These are phyloP conservation scores for Pseudonaja textilis DNA, from an alignment of 2,113 vertebrate species.

Conservation along the genomic window DNA sequence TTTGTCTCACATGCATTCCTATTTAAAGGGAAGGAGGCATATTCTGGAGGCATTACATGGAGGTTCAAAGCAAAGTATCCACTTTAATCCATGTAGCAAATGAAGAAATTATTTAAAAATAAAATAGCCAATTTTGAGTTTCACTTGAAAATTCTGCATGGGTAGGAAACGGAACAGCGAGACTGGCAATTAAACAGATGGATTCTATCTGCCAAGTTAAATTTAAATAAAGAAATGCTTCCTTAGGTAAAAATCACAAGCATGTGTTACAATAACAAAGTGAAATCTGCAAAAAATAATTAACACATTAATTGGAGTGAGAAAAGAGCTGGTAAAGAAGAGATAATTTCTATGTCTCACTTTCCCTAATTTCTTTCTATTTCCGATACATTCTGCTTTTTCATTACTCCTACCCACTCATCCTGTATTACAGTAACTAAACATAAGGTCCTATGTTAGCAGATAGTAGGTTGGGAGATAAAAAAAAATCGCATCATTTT, in stretches of 20 bases:
- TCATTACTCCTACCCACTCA: not conserved
- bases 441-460: not conserved
- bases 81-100: not conserved
- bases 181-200: not conserved
- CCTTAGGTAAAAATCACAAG: not conserved
- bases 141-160: not conserved
- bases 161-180: not conserved
- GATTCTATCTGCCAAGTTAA: not conserved
- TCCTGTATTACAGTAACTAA: not conserved
- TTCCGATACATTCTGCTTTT: not conserved
- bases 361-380: not conserved
- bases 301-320: not conserved
- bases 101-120: not conserved
- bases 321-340: not conserved
- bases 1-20: not conserved
- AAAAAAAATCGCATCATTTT: not conserved
- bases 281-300: not conserved
- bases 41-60: not conserved
- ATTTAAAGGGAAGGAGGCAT: not conserved
- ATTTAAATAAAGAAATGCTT: not conserved
- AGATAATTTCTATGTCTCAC: not conserved
- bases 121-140: not conserved
- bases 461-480: not conserved
- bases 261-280: not conserved
- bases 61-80: not conserved